Base-by-base conservation (phyloP, 2,888 invertebrate species). In the Phymatocera aterrima region DNA sequence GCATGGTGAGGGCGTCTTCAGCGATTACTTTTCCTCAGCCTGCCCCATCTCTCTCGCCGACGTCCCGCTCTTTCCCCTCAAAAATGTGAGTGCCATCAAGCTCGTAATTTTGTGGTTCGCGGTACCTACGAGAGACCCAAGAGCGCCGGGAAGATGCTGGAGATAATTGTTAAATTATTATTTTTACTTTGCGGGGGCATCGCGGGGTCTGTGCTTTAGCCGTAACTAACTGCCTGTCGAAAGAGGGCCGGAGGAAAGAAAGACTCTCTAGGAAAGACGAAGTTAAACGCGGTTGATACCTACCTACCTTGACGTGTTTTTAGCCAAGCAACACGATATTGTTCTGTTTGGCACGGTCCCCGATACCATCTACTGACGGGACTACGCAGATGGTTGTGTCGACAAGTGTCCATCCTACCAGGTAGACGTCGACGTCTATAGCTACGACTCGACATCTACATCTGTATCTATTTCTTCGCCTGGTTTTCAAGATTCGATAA, bases 151-250 rank as follows among this genome's bases (percentile, higher is more conserved):
- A 15, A 68, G 72, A 85, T 84, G 77, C 54, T 40, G 61, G 80
- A 88, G 88, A 88, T 88, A 88, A 86, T 86, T 84, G 84, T 82
- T 85, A 86, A 88, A 87, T 88, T 88, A 87, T 87, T 84, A 85
- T 87, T 87, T 68, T 72, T 72, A 72, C 72, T 72, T 86, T 82
- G 83, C 84, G 81, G 82, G 79, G 82, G 78, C 80, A 79, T 80
- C 70, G 77, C 81, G 80, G 80, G 80, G 78, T 78, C 60, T 54
- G 28, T 60, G 54, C 57, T 60, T 54, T 79, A 80, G 81, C 81
- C 84, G 83, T 86, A 85, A 88, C 83, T 87, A 86, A 88, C 83
- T 78, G 82, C 74, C 80, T 80, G 85, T 84, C 85, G 86, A 86
- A 86, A 86, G 83, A 83, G 80, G 79, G 79, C 60, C 51, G 75